phyloP scores from a whole-genome alignment of 2,888 invertebrate genomes.

The Atethmia centrago region DNA sequence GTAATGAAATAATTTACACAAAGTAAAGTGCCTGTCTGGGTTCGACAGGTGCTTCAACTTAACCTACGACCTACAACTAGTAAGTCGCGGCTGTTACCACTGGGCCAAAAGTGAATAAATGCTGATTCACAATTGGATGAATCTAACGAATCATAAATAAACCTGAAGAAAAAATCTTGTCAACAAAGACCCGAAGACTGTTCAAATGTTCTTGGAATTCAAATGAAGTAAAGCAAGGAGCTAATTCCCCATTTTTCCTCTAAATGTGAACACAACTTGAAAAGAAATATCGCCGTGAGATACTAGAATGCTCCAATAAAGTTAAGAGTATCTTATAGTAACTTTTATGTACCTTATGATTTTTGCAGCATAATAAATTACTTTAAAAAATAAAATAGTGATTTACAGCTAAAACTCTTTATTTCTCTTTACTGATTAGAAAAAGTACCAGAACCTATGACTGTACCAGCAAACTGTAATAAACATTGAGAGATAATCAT shows the following conservation, averaged over 20 bases:
- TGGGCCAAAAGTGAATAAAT: neutral
- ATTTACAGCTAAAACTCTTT: neutral
- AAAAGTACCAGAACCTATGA: conserved; percentile 19
- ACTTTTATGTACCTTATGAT: neutral
- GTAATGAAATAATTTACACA: too few relatives aligned
- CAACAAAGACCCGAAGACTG: conserved; percentile 23
- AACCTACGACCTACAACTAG: too few relatives aligned
- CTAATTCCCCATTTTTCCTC: conserved; percentile 2
- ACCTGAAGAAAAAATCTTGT: neutral
- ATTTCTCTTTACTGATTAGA: neutral
- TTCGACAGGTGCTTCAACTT: too few relatives aligned
- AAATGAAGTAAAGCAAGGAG: conserved; percentile 10
- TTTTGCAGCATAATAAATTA: neutral
- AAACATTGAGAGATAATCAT: conserved; percentile 46
- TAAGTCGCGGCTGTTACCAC: too few relatives aligned
- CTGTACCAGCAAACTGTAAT: conserved; percentile 10
- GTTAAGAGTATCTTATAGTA: neutral
- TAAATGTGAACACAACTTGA: conserved; percentile 1
- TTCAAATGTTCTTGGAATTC: conserved; percentile 13
- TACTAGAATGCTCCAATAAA: conserved; percentile 17
- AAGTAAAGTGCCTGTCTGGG: too few relatives aligned
- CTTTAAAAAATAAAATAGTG: neutral
- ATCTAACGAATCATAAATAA: conserved; percentile 17
- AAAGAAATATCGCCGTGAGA: neutral
- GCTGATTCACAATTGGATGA: conserved; percentile 10